Base-by-base conservation (phyloP, 2,888 invertebrate genomes). In the Macrophya annulata region DNA sequence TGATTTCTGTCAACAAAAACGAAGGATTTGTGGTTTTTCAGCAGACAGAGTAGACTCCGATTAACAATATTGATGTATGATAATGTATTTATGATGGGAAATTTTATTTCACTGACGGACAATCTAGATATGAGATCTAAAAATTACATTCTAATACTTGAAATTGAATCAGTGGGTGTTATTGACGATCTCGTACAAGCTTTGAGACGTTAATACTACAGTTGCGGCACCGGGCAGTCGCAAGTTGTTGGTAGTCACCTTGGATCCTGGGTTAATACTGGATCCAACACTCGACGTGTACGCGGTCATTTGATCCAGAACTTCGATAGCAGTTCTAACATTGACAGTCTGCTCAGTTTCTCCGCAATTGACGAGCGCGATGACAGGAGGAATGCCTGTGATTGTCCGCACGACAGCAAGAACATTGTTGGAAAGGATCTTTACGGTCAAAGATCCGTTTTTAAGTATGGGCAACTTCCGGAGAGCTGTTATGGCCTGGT, bases 401-500 rank as follows among this genome's bases (percentile, higher is more conserved):
- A 87, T 0, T 81, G 87, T 86, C 4, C 92, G 89, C 8, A 90
- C 89, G 5, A 92, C 88, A 1, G 84, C 90, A 71, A 91, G 85
- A 25, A 90, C 89, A 17, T 87, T 87, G 0, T 87, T 86, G 1
- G 86, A 86, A 21, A 89, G 87, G 25, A 88, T 76, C 17, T 84
- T 55, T 0, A 94, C 89, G 84, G 94, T 90, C 77, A 93, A 88
- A 6, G 90, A 89, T 0, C 95, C 95, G n/a, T 93, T 92, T 0
- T 92, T 93, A 0, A 95, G 89, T 0, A 95, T 92, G 0, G 93
- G 89, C 65, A 94, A 93, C 48, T 92, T 93, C 79, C 96, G 95
- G 0, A 96, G 91, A 1, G 91, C 89, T 0, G 94, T 94, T 85
- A 96, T 89, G 0, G 92, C 92, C 89, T 95, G 95, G 89, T 96